phyloP scores from a whole-genome alignment of 1,140 invertebrate species.

The Hirudo medicinalis region DNA sequence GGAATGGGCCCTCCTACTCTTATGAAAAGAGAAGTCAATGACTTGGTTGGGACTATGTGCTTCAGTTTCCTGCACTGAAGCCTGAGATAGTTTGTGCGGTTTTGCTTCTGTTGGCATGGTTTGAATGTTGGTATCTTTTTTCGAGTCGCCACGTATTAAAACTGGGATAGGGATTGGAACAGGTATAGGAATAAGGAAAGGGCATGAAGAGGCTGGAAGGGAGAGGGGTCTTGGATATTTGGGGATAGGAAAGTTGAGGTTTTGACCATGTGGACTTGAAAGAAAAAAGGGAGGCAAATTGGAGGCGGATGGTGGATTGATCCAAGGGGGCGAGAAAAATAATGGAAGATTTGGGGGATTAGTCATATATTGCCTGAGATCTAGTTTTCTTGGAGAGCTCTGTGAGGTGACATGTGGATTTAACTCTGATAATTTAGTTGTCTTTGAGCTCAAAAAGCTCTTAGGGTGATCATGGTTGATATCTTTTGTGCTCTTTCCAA shows the following conservation, averaged over 20 bases:
- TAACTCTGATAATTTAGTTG: too few species aligned
- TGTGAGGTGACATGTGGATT: too few species aligned
- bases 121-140: neutral
- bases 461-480: too few species aligned
- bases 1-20: neutral
- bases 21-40: neutral
- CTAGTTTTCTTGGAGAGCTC: too few species aligned
- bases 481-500: too few species aligned
- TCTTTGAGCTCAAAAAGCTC: too few species aligned
- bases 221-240: neutral
- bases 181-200: neutral
- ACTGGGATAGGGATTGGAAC: neutral
- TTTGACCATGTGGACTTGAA: neutral
- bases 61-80: neutral
- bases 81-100: neutral
- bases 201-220: neutral
- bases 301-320: too few species aligned
- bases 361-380: too few species aligned
- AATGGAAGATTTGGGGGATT: too few species aligned
- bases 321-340: too few species aligned
- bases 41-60: neutral
- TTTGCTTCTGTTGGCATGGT: neutral
- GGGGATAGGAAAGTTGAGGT: neutral
- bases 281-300: neutral
- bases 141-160: neutral